Conservation (phyloP, 2,888 invertebrate species). For the Ecdyonurus torrentis region DNA sequence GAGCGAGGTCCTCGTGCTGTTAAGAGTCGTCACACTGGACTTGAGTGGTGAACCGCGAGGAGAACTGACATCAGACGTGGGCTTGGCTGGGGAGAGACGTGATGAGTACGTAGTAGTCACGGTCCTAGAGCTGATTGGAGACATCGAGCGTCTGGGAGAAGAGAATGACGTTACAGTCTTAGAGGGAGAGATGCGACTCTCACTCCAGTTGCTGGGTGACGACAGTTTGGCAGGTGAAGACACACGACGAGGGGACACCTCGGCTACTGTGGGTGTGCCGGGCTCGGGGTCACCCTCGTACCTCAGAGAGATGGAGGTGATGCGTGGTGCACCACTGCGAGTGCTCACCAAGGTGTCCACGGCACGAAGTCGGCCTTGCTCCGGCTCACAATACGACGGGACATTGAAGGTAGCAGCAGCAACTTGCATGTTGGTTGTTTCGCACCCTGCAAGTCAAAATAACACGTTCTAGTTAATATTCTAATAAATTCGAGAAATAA, state of each 20-base stretch:
- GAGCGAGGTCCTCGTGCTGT: neutral
- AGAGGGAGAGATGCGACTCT: neutral
- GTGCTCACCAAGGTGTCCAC: conserved; percentile 1
- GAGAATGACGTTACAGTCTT: neutral
- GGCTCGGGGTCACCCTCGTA: neutral
- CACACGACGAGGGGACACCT: neutral
- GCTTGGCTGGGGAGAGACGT: neutral
- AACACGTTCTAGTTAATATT: too few species aligned
- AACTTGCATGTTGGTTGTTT: neutral
- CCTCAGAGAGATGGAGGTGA: conserved; percentile 2
- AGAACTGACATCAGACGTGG: neutral
- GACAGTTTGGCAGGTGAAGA: neutral
- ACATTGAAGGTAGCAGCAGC: neutral
- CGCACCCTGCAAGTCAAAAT: too few species aligned
- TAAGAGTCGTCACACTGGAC: neutral
- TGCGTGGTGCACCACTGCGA: neutral
- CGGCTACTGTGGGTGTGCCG: neutral
- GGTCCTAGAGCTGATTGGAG: neutral
- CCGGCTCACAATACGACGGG: neutral
- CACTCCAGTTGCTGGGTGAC: neutral
- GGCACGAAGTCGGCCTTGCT: neutral
- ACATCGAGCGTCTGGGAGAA: neutral
- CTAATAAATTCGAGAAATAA: too few species aligned
- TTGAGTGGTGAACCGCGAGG: neutral
- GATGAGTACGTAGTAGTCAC: neutral